Evolutionary conservation across 2,797 vertebrate genomes (phyloP), one percentile per base, ranked within the genome.

Genomic region (Fundulus diaphanus): DNA sequence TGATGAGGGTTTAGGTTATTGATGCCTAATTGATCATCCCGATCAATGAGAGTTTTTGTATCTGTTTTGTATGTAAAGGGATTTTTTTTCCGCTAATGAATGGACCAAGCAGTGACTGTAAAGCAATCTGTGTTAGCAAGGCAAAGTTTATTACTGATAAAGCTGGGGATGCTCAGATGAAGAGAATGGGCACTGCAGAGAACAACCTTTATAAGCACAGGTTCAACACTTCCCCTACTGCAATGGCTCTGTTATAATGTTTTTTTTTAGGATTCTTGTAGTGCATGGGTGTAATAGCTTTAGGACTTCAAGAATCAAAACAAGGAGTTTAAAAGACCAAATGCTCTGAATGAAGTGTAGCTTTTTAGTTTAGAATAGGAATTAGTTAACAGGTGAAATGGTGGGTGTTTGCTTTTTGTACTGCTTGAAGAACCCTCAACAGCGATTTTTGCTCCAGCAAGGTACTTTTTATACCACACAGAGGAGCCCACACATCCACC

Each of bases 1-100:
- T 94, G 94, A 96, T 95, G 94, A 95, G 90, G 92, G 92, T 94
- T 95, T 95, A 94, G 92, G 87, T 93, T 95, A 96, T 96, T 92
- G 95, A 96, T 96, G 92, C 57, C 51, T 49, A 76, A 95, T 95
- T 90, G 95, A 96, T 95, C 85, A 56, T 15, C 46, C 83, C 95
- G 94, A 96, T 96, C 95, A 93, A 96, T 96, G 93, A 94, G 88
- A 88, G 93, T 92, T 96, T 95, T 95, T 93, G 93, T 93, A 93
- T 94, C 85, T 87, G 83, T 92, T 93, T 92, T 90, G 2, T 27
- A 27, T 75, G 35, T 68, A 59, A 27, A 93, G 92, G 84, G 88
- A 93, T 67, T 86, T 84, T 86, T 37, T 82, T 83, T 65, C 82
- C 76, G 76, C 91, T 95, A 95, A 94, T 94, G 88, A 94, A 91